phyloP scores from a whole-genome alignment of 1,140 invertebrate genomes.

The Plutomurus gul region DNA sequence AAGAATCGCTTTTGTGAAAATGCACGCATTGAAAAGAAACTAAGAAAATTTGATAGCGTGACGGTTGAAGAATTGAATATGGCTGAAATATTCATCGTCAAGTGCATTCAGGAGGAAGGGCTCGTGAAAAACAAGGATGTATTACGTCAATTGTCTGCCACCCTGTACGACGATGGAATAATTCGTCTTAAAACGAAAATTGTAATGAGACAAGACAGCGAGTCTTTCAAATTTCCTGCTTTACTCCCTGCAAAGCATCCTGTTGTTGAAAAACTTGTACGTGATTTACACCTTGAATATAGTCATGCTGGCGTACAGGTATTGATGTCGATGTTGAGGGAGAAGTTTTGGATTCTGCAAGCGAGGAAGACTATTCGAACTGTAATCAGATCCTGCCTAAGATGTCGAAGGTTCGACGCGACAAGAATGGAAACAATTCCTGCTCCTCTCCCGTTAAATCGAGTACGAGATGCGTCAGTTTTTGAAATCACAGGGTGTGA shows the following conservation, averaged over 20 bases:
- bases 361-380: conserved; percentile 26
- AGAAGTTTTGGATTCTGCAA: conserved; percentile 54
- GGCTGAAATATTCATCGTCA: no score
- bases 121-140: no score
- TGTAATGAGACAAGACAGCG: background rate
- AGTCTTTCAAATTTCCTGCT: conserved; percentile 40
- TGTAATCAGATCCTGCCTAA: conserved; percentile 26
- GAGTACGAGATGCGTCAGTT: conserved; percentile 30
- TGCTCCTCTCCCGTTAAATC: conserved; percentile 39
- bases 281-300: conserved; percentile 48
- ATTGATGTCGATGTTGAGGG: conserved; percentile 37
- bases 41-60: no score
- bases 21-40: no score
- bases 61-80: no score
- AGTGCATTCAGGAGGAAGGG: no score
- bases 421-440: background rate
- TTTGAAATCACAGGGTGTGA: conserved; percentile 51
- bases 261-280: conserved; percentile 47
- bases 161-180: background rate
- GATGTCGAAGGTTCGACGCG: conserved; percentile 19
- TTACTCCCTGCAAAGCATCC: conserved; percentile 51
- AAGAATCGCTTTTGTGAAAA: no score
- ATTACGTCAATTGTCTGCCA: no score
- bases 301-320: conserved; percentile 40
- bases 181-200: conserved; percentile 1